Base-by-base conservation (phyloP, 2,797 vertebrate genomes). In the Serranus cabrilla region DNA sequence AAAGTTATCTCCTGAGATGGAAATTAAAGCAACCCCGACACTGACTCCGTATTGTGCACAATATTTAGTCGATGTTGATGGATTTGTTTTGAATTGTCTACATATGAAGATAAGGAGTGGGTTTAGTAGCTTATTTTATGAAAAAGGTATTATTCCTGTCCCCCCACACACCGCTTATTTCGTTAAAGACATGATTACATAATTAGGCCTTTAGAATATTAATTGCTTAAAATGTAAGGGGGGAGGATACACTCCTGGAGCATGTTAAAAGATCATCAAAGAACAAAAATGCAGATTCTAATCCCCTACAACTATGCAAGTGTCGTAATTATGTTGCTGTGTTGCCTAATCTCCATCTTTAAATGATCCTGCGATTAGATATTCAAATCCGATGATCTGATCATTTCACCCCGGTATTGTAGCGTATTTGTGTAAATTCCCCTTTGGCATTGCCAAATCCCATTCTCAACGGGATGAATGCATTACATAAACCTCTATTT, bases 371-470 rank as follows among this genome's bases (percentile, higher is more conserved):
- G 79, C 69, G 86, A 92, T 93, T 90, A 85, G 82, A 87, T 89
- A 83, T 87, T 89, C 78, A 89, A 90, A 91, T 89, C 87, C 82
- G 46, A 87, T 90, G 89, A 93, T 87, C 89, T 87, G 88, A 92
- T 91, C 88, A 87, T 93, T 92, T 91, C 80, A 82, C 63, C 88
- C 86, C 46, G 71, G 50, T 21, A 71, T 88, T 86, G 71, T 83
- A 55, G 82, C 54, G 74, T 60, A 74, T 87, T 89, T 89, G 83
- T 79, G 78, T 66, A 80, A 80, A 91, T 71, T 79, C 77, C 85
- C 82, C 78, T 78, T 76, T 85, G 89, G 81, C 81, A 20, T 71
- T 45, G 79, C 85, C 72, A 87, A 89, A 92, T 89, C 82, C 80
- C 73, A 74, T 83, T 81, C 83, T 90, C 82, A 71, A 71, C 61